Evolutionary conservation across 2,113 vertebrate species (phyloP), one percentile per base, ranked within the genome.

Genomic region (Scalopus aquaticus): DNA sequence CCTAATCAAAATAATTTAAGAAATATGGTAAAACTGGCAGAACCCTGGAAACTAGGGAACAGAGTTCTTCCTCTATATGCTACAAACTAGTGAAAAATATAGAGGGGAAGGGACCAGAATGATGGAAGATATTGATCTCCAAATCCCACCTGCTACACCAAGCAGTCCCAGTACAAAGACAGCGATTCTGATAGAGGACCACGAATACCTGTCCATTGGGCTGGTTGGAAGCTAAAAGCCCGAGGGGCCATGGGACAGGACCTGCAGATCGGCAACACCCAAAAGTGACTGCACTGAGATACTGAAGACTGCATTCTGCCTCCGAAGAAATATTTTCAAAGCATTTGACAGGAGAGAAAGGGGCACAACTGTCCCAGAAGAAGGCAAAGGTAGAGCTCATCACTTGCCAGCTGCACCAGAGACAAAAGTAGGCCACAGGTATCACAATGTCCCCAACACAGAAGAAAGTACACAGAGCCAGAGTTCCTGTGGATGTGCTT

Each of bases 1-100:
- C 10, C 56, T 84, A 84, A 73, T 42, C 28, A 24, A 90, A 93
- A 39, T 90, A 49, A 90, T 54, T 58, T 62, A 88, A 84, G 60
- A 58, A 74, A 84, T 54, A 86, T 1, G 49, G 42, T 49, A 95
- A 91, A 42, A 79, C 3, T 56, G 54, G 60, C 22, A 16, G 32
- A 86, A 32, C 88, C 65, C 74, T 73, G 6, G 37, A 90, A 62
- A 76, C 20, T 16, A 74, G 28, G 26, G 69, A 69, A 82, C 12
- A 74, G 44, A 60, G 32, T 67, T 54, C 89, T n/a, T n/a, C n/a
- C n/a, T 46, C 46, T 82, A 54, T 19, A 60, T 15, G 44, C 28
- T 62, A 85, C 5, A 67, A 77, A 84, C 44, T 62, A 78, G 69
- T 73, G 72, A 78, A 85, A 87, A 58, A 37, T 9, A 37, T 0